Percentiles rank a stretch among this genome's conserved stretches.
Conservation (phyloP, 2,113 vertebrate species). For the Ictidomys tridecemlineatus region DNA sequence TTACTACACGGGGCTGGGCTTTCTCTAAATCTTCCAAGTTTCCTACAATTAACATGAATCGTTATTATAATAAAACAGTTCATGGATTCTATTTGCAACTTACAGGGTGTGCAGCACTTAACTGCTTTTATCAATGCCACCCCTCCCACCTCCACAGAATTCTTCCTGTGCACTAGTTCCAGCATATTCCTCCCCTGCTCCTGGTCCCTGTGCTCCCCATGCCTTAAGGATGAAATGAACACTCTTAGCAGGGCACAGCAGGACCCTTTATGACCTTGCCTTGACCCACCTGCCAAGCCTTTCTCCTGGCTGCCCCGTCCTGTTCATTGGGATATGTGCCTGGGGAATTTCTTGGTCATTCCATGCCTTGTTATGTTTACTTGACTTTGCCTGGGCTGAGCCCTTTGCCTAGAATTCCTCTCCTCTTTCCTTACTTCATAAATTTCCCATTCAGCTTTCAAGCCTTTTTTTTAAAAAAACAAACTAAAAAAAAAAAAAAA, state of each 20-base stretch:
- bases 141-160: neutral
- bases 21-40: conserved; percentile 7
- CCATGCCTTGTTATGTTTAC: neutral
- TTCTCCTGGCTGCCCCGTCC: neutral
- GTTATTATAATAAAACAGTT: neutral
- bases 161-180: neutral
- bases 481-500: too few relatives aligned
- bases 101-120: neutral
- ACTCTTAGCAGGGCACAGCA: neutral
- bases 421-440: neutral
- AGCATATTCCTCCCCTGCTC: neutral
- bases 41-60: neutral
- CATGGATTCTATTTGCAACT: neutral
- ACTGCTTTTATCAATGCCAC: neutral
- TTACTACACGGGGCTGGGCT: neutral
- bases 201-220: neutral
- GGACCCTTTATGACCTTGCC: neutral
- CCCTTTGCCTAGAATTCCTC: neutral
- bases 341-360: neutral
- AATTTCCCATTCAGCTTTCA: neutral
- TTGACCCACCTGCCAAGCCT: neutral
- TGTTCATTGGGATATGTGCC: neutral
- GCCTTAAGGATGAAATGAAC: neutral
- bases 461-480: neutral
- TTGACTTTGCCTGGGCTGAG: neutral